Evolutionary conservation across 2,797 vertebrate species (phyloP).

Genomic region (Darevskia nairensis): DNA sequence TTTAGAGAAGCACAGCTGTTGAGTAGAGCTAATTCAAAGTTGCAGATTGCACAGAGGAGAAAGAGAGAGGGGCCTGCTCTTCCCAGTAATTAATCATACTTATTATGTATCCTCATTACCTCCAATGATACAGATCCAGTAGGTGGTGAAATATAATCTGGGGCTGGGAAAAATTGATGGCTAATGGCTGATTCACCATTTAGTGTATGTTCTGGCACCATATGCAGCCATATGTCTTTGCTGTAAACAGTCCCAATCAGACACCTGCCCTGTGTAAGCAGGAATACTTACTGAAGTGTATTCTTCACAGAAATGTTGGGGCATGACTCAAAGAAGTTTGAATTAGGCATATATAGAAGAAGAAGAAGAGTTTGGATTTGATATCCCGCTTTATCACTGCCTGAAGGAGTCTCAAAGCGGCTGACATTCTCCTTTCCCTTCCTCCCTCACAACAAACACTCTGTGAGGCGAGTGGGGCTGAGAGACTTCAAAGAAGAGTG

Average conservation of each 20-base stretch:
- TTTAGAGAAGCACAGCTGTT: not conserved
- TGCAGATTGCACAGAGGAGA: not conserved
- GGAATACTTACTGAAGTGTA: not conserved
- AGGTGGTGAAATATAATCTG: slow-evolving; percentile 18
- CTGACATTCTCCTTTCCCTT: too few species aligned
- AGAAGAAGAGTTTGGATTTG: too few species aligned
- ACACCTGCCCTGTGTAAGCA: not conserved
- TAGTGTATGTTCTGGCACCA: not conserved
- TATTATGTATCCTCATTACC: not conserved
- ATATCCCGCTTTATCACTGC: too few species aligned
- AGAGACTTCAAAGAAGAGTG: too few species aligned
- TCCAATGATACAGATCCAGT: slow-evolving; percentile 1
- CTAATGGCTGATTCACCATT: slow-evolving; percentile 1
- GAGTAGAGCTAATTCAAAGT: not conserved
- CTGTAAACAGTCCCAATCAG: not conserved
- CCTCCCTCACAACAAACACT: too few species aligned
- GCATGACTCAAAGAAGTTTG: not conserved
- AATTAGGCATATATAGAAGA: not conserved
- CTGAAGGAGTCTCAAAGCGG: too few species aligned
- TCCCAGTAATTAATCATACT: not conserved
- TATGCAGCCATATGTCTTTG: not conserved
- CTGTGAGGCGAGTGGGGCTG: too few species aligned
- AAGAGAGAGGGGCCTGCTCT: not conserved
- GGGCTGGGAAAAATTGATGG: not conserved
- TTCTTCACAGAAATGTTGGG: not conserved